Evolutionary conservation across 2,113 vertebrate genomes (phyloP), one percentile per base, ranked within the genome.

Genomic region (Aleadryas rufinucha): DNA sequence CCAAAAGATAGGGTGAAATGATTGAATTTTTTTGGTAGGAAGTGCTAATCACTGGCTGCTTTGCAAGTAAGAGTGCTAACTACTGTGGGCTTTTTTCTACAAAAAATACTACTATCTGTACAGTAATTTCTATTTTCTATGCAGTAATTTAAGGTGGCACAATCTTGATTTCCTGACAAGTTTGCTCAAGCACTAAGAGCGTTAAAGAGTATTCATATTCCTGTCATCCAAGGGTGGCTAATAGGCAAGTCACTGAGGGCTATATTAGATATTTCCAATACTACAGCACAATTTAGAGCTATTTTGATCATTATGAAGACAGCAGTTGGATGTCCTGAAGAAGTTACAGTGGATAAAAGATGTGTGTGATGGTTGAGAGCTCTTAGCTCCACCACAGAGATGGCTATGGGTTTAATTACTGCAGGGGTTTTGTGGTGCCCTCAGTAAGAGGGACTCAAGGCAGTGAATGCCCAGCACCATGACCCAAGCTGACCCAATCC

Each of bases 341-440:
- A 76, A 72, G 26, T 26, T 72, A 61, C 7, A 57, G 9, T 59
- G 42, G 12, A 59, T 94, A 59, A 61, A 86, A 94, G 42, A 37
- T 0, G 3, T 30, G 8, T 50, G 13, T 65, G 42, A 16, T 60
- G 28, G 10, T 30, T 0, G 0, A 80, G 79, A 57, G 5, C 50
- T 77, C 35, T 87, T 49, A 88, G 13, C 16, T 88, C 70, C 61
- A 11, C 21, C 21, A 45, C 31, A 31, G 28, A 81, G 42, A 41
- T 64, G 21, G 3, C 20, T 74, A 1, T 45, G 44, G 31, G 23
- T 85, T 93, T 64, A 49, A 33, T 83, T 75, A 42, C 6, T 27
- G 42, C 31, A 45, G 33, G 18, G 18, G 9, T 80, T 84, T 53
- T 90, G 31, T 9, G 5, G 12, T 61, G 30, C 37, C 44, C 59